These are phyloP conservation scores for Brachypalpus laphriformis DNA, from an alignment of 2,888 invertebrate genomes.

Conservation along the genomic window DNA sequence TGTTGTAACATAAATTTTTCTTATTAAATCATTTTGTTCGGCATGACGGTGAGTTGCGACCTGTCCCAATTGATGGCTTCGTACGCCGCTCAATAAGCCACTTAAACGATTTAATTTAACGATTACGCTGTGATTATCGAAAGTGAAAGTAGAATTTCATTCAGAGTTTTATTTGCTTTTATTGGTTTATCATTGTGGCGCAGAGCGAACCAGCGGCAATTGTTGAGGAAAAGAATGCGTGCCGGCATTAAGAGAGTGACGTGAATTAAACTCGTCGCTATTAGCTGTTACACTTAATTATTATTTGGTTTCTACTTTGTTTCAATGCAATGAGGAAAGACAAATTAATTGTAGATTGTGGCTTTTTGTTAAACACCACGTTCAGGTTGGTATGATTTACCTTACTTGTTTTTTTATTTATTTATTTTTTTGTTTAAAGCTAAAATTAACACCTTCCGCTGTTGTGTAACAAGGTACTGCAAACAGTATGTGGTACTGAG, in stretches of 20 bases:
- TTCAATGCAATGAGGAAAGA: slow-evolving; percentile 33
- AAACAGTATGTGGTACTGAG: slow-evolving; percentile 17
- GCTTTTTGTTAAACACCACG: neutral
- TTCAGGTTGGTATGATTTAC: too few species aligned
- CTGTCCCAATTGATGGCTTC: slow-evolving; percentile 57
- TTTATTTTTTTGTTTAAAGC: neutral
- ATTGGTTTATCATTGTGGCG: slow-evolving; percentile 19
- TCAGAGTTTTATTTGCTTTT: slow-evolving; percentile 27
- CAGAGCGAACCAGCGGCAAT: neutral
- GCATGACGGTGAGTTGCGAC: slow-evolving; percentile 71
- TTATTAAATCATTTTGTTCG: neutral
- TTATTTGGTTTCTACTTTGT: slow-evolving; percentile 6
- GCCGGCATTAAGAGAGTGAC: slow-evolving; percentile 4
- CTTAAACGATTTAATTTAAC: slow-evolving; percentile 59
- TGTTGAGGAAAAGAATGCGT: slow-evolving; percentile 18
- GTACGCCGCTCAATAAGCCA: slow-evolving; percentile 60
- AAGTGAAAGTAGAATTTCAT: slow-evolving; percentile 66
- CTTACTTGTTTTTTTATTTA: too few species aligned
- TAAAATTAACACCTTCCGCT: slow-evolving; percentile 65
- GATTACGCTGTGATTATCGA: slow-evolving; percentile 58
- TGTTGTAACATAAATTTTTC: neutral
- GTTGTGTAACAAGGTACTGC: slow-evolving; percentile 36
- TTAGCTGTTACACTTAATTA: slow-evolving; percentile 33
- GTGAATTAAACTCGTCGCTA: slow-evolving; percentile 22
- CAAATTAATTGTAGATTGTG: slow-evolving; percentile 37